A percentile compares a stretch with the other conserved stretches of the same genome.
Conservation (phyloP, 53 echinoderm and acorn worm species). For the Patiria pectinifera region DNA sequence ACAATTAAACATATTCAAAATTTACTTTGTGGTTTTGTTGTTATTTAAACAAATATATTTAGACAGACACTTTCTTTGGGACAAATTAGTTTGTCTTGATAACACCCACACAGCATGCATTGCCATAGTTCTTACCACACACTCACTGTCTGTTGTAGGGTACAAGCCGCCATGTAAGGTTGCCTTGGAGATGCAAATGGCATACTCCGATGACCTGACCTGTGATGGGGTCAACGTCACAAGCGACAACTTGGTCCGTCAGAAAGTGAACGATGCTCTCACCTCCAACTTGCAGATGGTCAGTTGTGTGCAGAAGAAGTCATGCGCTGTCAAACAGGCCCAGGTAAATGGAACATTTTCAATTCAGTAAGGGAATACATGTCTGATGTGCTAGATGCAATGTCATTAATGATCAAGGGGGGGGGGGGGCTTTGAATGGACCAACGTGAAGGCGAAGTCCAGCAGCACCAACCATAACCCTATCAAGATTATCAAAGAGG, state of each 20-base stretch:
- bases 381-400: background rate
- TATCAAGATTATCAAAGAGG: background rate
- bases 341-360: conserved; percentile 10
- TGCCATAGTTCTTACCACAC: background rate
- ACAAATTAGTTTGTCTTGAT: background rate
- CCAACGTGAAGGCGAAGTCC: background rate
- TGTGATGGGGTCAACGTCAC: conserved; percentile 29
- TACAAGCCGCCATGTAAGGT: conserved; percentile 36
- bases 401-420: too few relatives aligned
- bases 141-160: background rate
- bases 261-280: conserved; percentile 8
- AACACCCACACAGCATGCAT: background rate
- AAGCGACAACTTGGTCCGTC: conserved; percentile 4
- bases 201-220: background rate
- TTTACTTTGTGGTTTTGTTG: too few relatives aligned
- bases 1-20: too few relatives aligned
- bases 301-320: conserved; percentile 21
- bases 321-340: conserved; percentile 5
- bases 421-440: too few relatives aligned
- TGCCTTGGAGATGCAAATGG: conserved; percentile 27
- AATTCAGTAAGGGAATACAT: background rate
- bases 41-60: too few relatives aligned
- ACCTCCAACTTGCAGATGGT: conserved; percentile 7
- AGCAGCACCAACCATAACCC: background rate
- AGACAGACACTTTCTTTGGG: too few relatives aligned